Evolutionary conservation across 35 echinoderm and acorn worm genomes (phyloP).

Genomic region (Strongylocentrotus purpuratus): DNA sequence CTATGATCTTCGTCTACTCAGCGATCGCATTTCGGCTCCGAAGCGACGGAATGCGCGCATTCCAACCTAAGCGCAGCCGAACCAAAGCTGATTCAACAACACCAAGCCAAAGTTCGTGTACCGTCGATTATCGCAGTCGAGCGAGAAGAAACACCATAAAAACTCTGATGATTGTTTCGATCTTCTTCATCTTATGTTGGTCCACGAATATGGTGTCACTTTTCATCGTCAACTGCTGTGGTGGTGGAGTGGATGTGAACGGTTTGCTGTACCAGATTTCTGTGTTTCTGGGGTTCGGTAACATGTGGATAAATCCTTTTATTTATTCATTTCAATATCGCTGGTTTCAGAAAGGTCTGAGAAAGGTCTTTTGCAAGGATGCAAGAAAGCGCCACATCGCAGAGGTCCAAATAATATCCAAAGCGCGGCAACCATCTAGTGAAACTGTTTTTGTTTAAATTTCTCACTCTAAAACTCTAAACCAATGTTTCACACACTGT

Average conservation of each 20-base stretch:
- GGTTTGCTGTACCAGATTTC: background rate
- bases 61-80: background rate
- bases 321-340: conserved; percentile 61
- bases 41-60: too few relatives aligned
- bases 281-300: conserved; percentile 52
- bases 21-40: too few relatives aligned
- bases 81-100: too few relatives aligned
- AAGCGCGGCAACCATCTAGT: too few relatives aligned
- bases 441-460: too few relatives aligned
- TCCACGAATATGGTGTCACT: conserved; percentile 36
- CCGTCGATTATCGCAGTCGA: background rate
- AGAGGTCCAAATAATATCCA: too few relatives aligned
- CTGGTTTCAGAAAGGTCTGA: conserved; percentile 27
- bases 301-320: conserved; percentile 65
- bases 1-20: too few relatives aligned
- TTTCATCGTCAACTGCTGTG: conserved; percentile 35
- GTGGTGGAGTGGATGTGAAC: background rate
- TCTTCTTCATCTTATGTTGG: conserved; percentile 36
- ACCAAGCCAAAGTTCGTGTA: too few relatives aligned
- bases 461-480: too few relatives aligned
- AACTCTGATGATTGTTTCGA: background rate
- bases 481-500: too few relatives aligned
- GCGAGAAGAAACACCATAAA: background rate
- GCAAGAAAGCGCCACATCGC: background rate
- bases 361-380: background rate